Percentiles rank a stretch among this genome's conserved stretches.
These are phyloP conservation scores for Megalurothrips usitatus DNA, from an alignment of 2,888 invertebrate species.

Conservation along the genomic window DNA sequence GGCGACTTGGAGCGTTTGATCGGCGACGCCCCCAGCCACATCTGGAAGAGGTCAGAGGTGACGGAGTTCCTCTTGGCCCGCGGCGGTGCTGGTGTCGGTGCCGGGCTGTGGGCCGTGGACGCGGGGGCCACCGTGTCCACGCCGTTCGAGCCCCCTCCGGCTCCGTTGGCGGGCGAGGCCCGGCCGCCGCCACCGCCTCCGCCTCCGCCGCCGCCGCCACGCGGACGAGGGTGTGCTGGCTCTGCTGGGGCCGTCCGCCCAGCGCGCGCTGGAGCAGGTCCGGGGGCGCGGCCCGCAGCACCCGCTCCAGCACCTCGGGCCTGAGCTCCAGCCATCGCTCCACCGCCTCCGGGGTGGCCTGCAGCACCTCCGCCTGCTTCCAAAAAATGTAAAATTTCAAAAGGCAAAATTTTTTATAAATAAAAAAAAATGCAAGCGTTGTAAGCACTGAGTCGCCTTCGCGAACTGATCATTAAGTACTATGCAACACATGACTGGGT, in stretches of 20 bases:
- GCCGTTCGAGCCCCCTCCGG: constrained; percentile 74
- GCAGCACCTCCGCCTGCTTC: constrained; percentile 43
- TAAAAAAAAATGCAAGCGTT: too few relatives aligned
- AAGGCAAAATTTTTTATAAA: too few relatives aligned
- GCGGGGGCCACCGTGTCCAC: constrained; percentile 55
- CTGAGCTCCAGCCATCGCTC: constrained; percentile 29
- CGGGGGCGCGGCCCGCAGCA: constrained; percentile 31
- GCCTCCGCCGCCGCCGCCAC: constrained; percentile 44
- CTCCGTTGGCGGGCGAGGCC: constrained; percentile 53
- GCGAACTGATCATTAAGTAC: too few relatives aligned
- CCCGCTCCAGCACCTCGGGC: constrained; percentile 33
- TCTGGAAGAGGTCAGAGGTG: constrained; percentile 78
- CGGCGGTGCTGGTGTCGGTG: constrained; percentile 57
- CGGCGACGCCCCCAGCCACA: constrained; percentile 76
- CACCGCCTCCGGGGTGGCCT: constrained; percentile 62
- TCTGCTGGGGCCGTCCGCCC: constrained; percentile 8
- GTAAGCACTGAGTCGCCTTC: too few relatives aligned
- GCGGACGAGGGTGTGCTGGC: constrained; percentile 9
- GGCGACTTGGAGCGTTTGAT: constrained; percentile 54
- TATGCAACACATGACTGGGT: too few relatives aligned
- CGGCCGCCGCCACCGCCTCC: constrained; percentile 35
- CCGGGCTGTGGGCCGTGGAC: constrained; percentile 44
- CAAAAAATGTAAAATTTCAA: too few relatives aligned
- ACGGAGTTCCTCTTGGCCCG: constrained; percentile 60
- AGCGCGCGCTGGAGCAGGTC: constrained; percentile 30